A percentile compares a stretch with the other conserved stretches of the same genome.
Conservation (phyloP, 2,797 vertebrate genomes). For the Champsocephalus esox region DNA sequence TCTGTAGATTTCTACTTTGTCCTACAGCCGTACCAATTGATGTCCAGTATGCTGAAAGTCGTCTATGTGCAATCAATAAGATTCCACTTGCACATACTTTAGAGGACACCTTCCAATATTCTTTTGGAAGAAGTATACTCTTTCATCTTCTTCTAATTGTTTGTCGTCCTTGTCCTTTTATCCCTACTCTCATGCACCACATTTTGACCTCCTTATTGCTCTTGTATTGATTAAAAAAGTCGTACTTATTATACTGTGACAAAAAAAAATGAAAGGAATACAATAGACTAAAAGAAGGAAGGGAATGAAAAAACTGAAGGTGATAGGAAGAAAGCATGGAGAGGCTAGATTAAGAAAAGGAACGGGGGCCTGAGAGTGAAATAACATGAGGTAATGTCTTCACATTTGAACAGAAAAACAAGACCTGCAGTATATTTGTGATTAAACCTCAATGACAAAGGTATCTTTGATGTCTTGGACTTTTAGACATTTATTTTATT, state of each 20-base stretch:
- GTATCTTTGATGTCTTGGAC: background rate
- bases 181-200: background rate
- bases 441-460: background rate
- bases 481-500: background rate
- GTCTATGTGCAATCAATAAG: conserved; percentile 37
- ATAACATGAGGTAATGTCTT: conserved; percentile 4
- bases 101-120: conserved; percentile 19
- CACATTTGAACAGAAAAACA: background rate
- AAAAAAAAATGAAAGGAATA: conserved; percentile 28
- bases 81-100: background rate
- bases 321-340: background rate
- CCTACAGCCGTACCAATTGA: conserved; percentile 31
- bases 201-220: conserved; percentile 12
- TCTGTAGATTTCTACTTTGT: conserved; percentile 1
- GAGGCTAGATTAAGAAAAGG: conserved; percentile 1
- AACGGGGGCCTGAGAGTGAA: background rate
- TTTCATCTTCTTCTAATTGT: conserved; percentile 31
- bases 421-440: background rate
- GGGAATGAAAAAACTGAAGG: background rate
- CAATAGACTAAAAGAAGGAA: background rate
- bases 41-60: conserved; percentile 9
- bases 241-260: conserved; percentile 1
- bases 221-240: conserved; percentile 22
- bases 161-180: conserved; percentile 17
- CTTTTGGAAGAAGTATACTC: conserved; percentile 4